Evolutionary conservation across 2,797 vertebrate species (phyloP).

Genomic region (Sorex maritimensis): DNA sequence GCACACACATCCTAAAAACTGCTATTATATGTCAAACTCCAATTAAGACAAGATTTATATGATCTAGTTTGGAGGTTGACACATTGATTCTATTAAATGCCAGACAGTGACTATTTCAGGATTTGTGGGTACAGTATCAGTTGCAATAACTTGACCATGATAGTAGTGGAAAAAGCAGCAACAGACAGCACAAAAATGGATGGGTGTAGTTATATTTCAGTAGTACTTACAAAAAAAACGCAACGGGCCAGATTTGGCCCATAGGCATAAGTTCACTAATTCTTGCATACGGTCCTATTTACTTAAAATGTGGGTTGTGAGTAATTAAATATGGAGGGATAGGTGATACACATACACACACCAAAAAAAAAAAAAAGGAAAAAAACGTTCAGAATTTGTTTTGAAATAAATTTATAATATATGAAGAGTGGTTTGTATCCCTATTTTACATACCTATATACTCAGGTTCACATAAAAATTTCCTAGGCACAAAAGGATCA

Average conservation of each 20-base stretch:
- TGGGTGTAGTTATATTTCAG: background rate
- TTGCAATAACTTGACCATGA: background rate
- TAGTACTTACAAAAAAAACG: slow-evolving; percentile 44
- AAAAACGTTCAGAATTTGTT: too few relatives aligned
- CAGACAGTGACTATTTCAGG: slow-evolving; percentile 44
- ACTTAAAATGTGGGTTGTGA: too few relatives aligned
- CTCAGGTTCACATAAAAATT: too few relatives aligned
- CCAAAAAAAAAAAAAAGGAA: too few relatives aligned
- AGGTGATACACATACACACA: too few relatives aligned
- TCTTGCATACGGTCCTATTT: background rate
- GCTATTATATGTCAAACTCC: slow-evolving; percentile 49
- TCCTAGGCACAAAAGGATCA: too few relatives aligned
- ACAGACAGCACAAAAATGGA: background rate
- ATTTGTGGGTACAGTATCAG: slow-evolving; percentile 22
- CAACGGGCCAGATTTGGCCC: background rate
- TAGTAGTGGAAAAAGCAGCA: background rate
- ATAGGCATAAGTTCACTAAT: background rate
- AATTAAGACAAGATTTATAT: slow-evolving; percentile 41
- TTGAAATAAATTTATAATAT: too few relatives aligned
- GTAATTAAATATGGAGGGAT: too few relatives aligned
- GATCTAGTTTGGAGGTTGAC: background rate
- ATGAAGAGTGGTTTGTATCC: too few relatives aligned
- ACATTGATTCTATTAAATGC: slow-evolving; percentile 36
- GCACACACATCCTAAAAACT: slow-evolving; percentile 34
- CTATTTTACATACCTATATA: too few relatives aligned